Evolutionary conservation across 2,888 invertebrate genomes (phyloP).

Genomic region (Endotricha flammealis): DNA sequence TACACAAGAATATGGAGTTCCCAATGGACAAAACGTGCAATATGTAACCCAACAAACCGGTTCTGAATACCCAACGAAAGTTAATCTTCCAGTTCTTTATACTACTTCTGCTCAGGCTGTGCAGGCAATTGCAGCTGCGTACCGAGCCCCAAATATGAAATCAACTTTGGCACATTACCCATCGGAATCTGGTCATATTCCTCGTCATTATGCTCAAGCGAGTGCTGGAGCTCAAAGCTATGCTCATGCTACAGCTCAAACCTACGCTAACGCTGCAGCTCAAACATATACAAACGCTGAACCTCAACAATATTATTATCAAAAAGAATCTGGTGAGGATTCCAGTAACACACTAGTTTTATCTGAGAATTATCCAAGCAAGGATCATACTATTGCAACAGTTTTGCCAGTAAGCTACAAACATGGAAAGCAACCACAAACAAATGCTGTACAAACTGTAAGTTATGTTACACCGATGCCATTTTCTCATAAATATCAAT

Average conservation of each 20-base stretch:
- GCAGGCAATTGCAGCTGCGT: conserved; percentile 20
- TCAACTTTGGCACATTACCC: conserved; percentile 39
- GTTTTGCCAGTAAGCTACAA: conserved; percentile 60
- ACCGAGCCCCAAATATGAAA: conserved; percentile 37
- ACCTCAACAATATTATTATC: conserved; percentile 48
- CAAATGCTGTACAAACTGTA: conserved; percentile 48
- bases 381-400: conserved; percentile 77
- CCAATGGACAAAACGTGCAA: conserved; percentile 20
- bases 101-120: conserved; percentile 21
- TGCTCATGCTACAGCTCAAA: no score
- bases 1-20: conserved; percentile 30
- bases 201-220: conserved; percentile 35
- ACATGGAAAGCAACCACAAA: conserved; percentile 30
- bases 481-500: conserved; percentile 52
- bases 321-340: conserved; percentile 38
- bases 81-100: conserved; percentile 25
- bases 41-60: conserved; percentile 18
- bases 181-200: conserved; percentile 33
- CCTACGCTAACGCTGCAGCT: no score
- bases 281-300: conserved; percentile 32
- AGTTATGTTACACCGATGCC: conserved; percentile 68
- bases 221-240: conserved; percentile 42
- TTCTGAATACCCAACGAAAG: conserved; percentile 21
- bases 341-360: conserved; percentile 49
- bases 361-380: conserved; percentile 78